Conservation (phyloP, 2,113 vertebrate genomes). For the Chunga burmeisteri region DNA sequence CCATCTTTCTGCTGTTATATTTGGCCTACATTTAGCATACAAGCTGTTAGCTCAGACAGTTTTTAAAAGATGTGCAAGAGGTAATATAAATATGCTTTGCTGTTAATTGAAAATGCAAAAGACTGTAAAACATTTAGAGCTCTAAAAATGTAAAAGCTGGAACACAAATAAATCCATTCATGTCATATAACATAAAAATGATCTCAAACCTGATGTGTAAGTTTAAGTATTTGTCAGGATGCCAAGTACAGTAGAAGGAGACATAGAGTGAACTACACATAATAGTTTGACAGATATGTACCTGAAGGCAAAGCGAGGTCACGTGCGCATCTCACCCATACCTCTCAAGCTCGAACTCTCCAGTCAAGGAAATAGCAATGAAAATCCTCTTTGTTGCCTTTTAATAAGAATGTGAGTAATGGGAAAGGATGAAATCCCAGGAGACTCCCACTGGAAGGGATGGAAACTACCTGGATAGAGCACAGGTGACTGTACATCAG, state of each 20-base stretch:
- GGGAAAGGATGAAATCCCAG: not conserved
- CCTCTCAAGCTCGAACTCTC: not conserved
- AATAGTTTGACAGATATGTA: not conserved
- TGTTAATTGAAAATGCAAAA: not conserved
- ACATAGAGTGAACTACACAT: not conserved
- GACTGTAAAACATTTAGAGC: not conserved
- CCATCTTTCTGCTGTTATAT: not conserved
- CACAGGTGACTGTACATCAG: not conserved
- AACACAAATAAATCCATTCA: slow-evolving; percentile 3
- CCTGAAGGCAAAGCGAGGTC: not conserved
- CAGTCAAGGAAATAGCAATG: not conserved
- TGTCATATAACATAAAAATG: not conserved
- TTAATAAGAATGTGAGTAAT: not conserved
- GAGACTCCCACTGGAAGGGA: not conserved
- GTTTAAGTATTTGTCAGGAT: not conserved
- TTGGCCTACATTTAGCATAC: not conserved
- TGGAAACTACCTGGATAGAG: not conserved
- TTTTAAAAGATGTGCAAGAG: not conserved
- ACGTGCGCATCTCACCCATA: not conserved
- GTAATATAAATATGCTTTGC: not conserved
- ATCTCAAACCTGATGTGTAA: not conserved
- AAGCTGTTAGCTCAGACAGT: slow-evolving; percentile 6
- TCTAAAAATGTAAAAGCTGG: not conserved
- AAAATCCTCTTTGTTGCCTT: not conserved
- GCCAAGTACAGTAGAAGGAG: not conserved